Evolutionary conservation across 2,113 vertebrate species (phyloP).

Genomic region (Cyanocitta stelleri): DNA sequence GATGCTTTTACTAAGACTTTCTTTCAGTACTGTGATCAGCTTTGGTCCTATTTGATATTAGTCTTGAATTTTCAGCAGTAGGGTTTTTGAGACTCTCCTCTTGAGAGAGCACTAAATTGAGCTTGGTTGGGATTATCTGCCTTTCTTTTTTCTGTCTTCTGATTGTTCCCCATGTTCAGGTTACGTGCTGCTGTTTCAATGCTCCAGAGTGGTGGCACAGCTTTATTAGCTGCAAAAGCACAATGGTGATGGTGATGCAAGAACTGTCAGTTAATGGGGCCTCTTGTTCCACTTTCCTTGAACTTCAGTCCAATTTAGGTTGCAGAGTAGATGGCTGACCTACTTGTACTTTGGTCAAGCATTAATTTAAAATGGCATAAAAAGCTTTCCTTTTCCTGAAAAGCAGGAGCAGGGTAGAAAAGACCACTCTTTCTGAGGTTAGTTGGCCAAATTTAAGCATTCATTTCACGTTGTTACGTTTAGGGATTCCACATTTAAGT

Average conservation of each 20-base stretch:
- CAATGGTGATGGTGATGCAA: background rate
- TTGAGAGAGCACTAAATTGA: background rate
- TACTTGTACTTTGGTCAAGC: slow-evolving; percentile 5
- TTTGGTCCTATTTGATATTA: background rate
- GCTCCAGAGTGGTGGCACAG: background rate
- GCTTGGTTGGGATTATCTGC: background rate
- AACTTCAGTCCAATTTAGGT: background rate
- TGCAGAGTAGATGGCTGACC: background rate
- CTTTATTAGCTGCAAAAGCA: background rate
- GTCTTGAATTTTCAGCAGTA: background rate
- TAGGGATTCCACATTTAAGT: background rate
- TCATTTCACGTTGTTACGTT: background rate
- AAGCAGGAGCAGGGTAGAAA: background rate
- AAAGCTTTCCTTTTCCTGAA: slow-evolving; percentile 15
- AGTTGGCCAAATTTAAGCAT: background rate
- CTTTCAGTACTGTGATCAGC: background rate
- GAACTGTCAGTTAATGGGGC: background rate
- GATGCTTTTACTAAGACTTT: background rate
- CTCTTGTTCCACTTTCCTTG: slow-evolving; percentile 11
- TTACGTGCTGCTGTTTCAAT: background rate
- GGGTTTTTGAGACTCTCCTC: background rate
- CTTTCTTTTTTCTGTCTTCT: background rate
- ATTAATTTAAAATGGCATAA: background rate
- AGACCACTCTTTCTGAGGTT: background rate
- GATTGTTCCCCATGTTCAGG: background rate